Base-by-base conservation (phyloP, 2,113 vertebrate genomes). In the Cottus gobio region DNA sequence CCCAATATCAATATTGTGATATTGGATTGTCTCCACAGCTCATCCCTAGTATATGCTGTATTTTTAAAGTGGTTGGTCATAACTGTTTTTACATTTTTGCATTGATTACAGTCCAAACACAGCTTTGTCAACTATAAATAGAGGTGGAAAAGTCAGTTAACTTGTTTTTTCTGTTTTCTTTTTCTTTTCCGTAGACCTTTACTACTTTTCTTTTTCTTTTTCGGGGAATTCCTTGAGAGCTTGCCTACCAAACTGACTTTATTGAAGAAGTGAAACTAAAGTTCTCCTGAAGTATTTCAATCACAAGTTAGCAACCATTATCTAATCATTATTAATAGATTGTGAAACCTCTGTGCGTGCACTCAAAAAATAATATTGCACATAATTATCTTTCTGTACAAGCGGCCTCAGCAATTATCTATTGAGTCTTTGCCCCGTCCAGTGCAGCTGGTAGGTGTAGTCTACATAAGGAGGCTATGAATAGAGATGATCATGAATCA, bases 401-500 rank as follows among this genome's bases (percentile, higher is more conserved):
- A 26, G 3, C 44, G 64, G 2, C 57, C 18, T 50, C 3, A 37
- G n/a, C 20, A 72, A 44, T 71, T 68, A 64, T 30, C 20, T 44
- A 18, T 22, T 26, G 63, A 16, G 57, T 34, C 16, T 24, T 36
- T 52, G 6, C 26, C 6, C 67, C 26, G 36, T 65, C 68, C 26
- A 57, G 62, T 42, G 56, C 56, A 84, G 80, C 87, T 34, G 56
- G 87, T 85, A 61, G 20, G 57, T 89, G 85, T 42, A n/a, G 85
- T 87, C 85, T 68, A 54, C 24, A 16, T 36, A 75, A 39, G 16
- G 24, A 20, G 22, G 7, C 36, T 60, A 24, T 80, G 50, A 87
- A 88, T 67, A 76, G 79, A 34, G 77, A 72, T 30, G 37, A 76
- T 50, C 26, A 63, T 85, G 84, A 89, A 87, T 80, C 85, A 84